Evolutionary conservation across 2,888 invertebrate species (phyloP).

Genomic region (Drosophila limbata): DNA sequence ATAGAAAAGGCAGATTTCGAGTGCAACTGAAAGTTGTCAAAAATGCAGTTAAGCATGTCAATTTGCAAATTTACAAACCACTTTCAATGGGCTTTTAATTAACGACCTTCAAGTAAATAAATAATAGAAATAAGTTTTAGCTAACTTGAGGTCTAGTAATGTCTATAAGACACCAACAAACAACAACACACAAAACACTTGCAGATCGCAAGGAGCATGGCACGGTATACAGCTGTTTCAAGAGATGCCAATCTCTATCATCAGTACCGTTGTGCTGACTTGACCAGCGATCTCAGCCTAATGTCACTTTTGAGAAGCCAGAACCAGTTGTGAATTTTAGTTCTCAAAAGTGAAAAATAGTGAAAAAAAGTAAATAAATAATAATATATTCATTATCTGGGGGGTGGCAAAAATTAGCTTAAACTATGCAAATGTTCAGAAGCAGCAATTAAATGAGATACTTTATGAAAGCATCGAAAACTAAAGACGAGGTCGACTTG

Average conservation of each 20-base stretch:
- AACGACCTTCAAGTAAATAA: conserved; percentile 10
- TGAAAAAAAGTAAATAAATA: conserved; percentile 14
- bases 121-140: too few relatives aligned
- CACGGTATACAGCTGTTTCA: too few relatives aligned
- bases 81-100: conserved; percentile 58
- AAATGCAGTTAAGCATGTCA: conserved; percentile 28
- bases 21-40: conserved; percentile 36
- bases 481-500: conserved; percentile 16
- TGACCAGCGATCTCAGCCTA: too few relatives aligned
- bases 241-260: too few relatives aligned
- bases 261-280: too few relatives aligned
- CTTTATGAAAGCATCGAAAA: conserved; percentile 8
- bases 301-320: too few relatives aligned
- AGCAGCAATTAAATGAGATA: conserved; percentile 19
- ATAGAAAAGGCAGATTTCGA: conserved; percentile 4
- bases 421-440: conserved; percentile 11
- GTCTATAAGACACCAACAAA: too few relatives aligned
- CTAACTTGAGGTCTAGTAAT: too few relatives aligned
- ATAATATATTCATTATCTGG: conserved; percentile 1
- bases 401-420: conserved; percentile 8
- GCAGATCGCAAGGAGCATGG: too few relatives aligned
- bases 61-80: conserved; percentile 5
- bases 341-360: too few relatives aligned
- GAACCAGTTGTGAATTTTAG: too few relatives aligned
- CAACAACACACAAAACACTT: too few relatives aligned